Percentiles rank a stretch among this genome's conserved stretches.
Conservation (phyloP, 2,113 vertebrate genomes). For the Nycticebus coucang region DNA sequence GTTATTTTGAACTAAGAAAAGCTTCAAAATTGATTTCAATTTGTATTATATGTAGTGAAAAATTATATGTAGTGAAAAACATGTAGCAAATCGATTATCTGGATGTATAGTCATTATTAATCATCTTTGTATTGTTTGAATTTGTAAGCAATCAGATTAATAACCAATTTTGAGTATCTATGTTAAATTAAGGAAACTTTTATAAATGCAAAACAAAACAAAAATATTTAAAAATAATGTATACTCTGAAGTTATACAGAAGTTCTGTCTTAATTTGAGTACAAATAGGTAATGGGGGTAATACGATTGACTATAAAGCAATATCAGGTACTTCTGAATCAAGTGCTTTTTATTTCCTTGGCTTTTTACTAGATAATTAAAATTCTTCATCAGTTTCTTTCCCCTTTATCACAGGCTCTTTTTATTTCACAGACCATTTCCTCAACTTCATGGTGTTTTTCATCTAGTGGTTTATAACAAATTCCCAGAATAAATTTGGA, state of each 20-base stretch:
- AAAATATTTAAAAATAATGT: not conserved
- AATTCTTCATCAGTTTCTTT: slow-evolving; percentile 48
- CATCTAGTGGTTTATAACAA: slow-evolving; percentile 53
- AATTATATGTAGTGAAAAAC: too few relatives aligned
- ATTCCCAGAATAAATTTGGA: slow-evolving; percentile 66
- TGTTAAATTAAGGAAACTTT: not conserved
- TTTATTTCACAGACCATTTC: slow-evolving; percentile 71
- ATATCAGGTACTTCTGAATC: not conserved
- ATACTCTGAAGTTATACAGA: not conserved
- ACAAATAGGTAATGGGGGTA: not conserved
- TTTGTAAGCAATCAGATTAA: not conserved
- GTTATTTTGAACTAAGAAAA: not conserved
- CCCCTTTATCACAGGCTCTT: slow-evolving; percentile 39
- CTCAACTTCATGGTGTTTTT: slow-evolving; percentile 61
- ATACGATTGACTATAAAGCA: not conserved
- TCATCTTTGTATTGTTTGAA: not conserved
- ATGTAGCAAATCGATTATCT: not conserved
- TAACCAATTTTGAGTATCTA: not conserved
- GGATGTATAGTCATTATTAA: not conserved
- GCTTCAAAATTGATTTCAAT: not conserved
- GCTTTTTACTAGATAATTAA: slow-evolving; percentile 58
- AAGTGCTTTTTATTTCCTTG: not conserved
- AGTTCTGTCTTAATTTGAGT: not conserved
- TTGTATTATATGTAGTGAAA: not conserved
- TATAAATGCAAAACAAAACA: not conserved